Evolutionary conservation across 53 echinoderm and acorn worm genomes (phyloP).

Genomic region (Astropecten irregularis): DNA sequence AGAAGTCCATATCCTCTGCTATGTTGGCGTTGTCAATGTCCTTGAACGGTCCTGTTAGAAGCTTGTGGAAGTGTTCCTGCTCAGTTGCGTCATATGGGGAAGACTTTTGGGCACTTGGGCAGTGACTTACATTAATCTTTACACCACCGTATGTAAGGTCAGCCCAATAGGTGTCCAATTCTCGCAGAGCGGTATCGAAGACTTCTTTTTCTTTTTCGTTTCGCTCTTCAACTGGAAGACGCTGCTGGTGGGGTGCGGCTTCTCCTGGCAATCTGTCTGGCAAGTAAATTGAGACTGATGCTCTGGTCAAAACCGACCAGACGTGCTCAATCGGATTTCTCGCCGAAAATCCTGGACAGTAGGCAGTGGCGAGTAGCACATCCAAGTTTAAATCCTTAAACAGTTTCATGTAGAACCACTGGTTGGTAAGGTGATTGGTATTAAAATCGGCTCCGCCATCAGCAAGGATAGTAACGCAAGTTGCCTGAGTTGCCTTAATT

Average conservation of each 20-base stretch:
- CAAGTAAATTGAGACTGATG: neutral
- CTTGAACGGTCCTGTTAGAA: neutral
- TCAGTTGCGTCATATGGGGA: neutral
- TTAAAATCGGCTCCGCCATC: constrained; percentile 65
- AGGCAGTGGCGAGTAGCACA: constrained; percentile 43
- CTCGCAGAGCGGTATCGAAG: neutral
- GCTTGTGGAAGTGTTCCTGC: neutral
- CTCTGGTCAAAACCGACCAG: neutral
- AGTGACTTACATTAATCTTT: neutral
- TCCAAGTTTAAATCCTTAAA: constrained; percentile 51
- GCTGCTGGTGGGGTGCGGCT: neutral
- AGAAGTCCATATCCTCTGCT: neutral
- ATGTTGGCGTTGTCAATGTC: neutral
- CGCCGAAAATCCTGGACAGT: constrained; percentile 64
- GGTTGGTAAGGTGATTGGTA: constrained; percentile 45
- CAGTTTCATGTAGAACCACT: too few species aligned
- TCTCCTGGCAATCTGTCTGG: neutral
- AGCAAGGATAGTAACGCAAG: neutral
- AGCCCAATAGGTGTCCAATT: neutral
- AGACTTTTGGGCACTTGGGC: neutral
- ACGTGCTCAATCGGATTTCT: constrained; percentile 49
- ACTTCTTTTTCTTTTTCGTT: neutral
- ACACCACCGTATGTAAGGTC: neutral
- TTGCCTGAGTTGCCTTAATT: neutral
- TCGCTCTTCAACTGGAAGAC: too few species aligned